Evolutionary conservation across 2,113 vertebrate species (phyloP), one percentile per base, ranked within the genome.

Genomic region (Sylvilagus bachmani): DNA sequence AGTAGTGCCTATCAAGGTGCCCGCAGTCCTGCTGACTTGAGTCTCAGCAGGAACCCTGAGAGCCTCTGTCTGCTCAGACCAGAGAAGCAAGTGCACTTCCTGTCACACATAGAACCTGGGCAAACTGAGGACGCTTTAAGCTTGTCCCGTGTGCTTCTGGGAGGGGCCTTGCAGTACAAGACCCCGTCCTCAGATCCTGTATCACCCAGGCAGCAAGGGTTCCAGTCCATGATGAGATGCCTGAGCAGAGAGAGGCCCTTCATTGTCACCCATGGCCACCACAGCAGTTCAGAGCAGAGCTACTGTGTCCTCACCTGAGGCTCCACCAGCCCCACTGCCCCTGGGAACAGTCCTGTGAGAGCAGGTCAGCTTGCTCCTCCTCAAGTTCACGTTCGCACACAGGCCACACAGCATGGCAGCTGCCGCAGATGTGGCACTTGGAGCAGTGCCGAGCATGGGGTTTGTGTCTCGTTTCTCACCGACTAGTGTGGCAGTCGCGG

Each of bases 261-360:
- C 61, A 22, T 16, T 4, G 8, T 67, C 61, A 10, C 36, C 22
- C 10, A 10, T 3, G 82, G 12, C 11, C 2, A 3, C 0, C 0
- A 38, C 38, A 25, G 17, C 17, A 2, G 0, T 16, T 33, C 31
- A 21, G 81, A 24, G 14, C 36, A 6, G 24, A 49, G 36, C 3
- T 38, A 3, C 44, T 73, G 36, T 12, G 0, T 29, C 29, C 11
- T 12, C 6, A 0, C 79, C 61, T 24, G n/a, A 22, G 27, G 25
- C 62, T 53, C 49, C 22, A 10, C 17, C 0, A 0, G 55, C 17
- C 61, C 3, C 27, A 11, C 44, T 29, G 6, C 16, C 55, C 58
- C 4, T 21, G 53, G 44, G 14, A n/a, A 5, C 58, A n/a, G 61
- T 10, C 79, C 75, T 29, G 17, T 58, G 33, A 86, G 24, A 86